Conservation (phyloP, 2,797 vertebrate genomes). For the Ibycter americanus region DNA sequence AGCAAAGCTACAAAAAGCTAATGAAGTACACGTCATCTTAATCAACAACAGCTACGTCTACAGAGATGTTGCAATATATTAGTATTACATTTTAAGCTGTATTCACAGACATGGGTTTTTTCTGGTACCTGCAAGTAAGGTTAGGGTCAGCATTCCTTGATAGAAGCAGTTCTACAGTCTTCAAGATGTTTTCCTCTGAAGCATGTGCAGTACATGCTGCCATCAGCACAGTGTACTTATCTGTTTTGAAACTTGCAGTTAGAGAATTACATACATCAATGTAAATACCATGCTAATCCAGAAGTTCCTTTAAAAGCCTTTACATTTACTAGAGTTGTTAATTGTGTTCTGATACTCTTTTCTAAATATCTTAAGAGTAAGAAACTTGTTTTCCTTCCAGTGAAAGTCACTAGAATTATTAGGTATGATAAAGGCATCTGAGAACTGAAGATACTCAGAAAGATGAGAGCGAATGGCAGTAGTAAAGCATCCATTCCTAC, state of each 20-base stretch:
- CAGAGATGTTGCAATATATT: background rate
- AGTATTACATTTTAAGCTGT: background rate
- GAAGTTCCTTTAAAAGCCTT: background rate
- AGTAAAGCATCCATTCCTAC: background rate
- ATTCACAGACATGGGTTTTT: background rate
- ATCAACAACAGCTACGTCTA: background rate
- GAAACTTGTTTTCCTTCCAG: background rate
- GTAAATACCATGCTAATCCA: background rate
- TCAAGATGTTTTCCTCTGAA: conserved; percentile 84
- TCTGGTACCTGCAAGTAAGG: conserved; percentile 83
- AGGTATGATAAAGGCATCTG: background rate
- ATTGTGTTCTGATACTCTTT: background rate
- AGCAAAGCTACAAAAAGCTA: background rate
- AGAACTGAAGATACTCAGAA: background rate
- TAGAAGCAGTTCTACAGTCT: conserved; percentile 90
- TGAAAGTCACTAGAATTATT: background rate
- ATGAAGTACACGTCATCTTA: background rate
- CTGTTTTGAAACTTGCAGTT: conserved; percentile 73
- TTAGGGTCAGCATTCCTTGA: conserved; percentile 92
- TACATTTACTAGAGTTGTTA: background rate
- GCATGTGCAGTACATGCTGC: conserved; percentile 83
- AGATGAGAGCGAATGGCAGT: background rate
- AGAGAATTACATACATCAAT: background rate
- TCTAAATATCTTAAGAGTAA: background rate
- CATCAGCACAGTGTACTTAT: conserved; percentile 89